Base-by-base conservation (phyloP, 2,113 vertebrate species). In the Dicrurus megarhynchus region DNA sequence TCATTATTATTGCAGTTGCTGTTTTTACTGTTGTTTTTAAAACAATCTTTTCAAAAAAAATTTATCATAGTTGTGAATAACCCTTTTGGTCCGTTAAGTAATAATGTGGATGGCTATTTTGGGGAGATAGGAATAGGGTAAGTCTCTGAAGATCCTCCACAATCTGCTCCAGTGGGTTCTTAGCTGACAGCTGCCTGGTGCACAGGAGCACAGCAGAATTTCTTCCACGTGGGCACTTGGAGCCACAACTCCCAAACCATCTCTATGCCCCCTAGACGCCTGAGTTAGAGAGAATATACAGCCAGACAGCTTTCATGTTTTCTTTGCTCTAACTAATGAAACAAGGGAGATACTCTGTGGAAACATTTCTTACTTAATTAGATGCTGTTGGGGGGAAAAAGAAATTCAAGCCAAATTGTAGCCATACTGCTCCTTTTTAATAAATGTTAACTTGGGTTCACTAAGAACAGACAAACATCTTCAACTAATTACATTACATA, bases 311-410 rank as follows among this genome's bases (percentile, higher is more conserved):
- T 70, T 81, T 65, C 26, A 46, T 2, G 1, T 22, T 35, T 83
- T 70, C 41, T 63, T 65, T 80, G 53, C 30, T 32, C 12, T 74
- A 50, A 32, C 23, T 35, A 28, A 1, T 14, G 26, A 75, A 84
- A 64, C 19, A 64, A 60, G 7, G 27, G 19, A 26, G 21, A 33
- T 55, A 39, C 2, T 60, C 16, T 41, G 13, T 37, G 52, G 28
- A 27, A 77, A 13, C 9, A 9, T n/a, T 73, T 93, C 24, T 49
- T 13, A 46, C 23, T 68, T 80, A 37, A 47, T 44, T 50, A 55
- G 24, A 5, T 9, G 6, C 3, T 35, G 16, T 14, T 13, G 10
- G 7, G 1, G 1, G 3, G 8, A 1, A 57, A 8, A 22, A 49
- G 46, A 49, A 33, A 22, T 10, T 12, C 7, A 65, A 80, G 47